A percentile compares a stretch with the other conserved stretches of the same genome.
phyloP scores from a whole-genome alignment of 2,888 invertebrate genomes.

The Drosophila yooni region DNA sequence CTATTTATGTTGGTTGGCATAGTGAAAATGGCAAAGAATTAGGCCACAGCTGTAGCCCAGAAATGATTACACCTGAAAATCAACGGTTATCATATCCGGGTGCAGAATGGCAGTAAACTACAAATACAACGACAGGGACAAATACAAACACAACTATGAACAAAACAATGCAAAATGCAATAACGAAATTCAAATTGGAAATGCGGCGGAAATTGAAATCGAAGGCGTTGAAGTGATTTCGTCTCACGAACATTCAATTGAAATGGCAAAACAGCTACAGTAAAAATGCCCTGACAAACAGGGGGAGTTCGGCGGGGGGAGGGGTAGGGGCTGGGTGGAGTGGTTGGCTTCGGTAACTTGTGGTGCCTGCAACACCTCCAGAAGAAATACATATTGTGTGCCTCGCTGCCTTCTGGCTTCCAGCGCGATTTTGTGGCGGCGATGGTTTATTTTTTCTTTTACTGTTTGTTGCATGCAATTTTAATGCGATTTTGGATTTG shows the following conservation, averaged over 20 bases:
- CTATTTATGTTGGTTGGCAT: slow-evolving; percentile 4
- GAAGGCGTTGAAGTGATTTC: slow-evolving; percentile 81
- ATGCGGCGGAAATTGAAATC: slow-evolving; percentile 78
- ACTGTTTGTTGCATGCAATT: slow-evolving; percentile 69
- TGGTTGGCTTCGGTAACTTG: slow-evolving; percentile 1
- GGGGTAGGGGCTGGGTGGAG: background rate
- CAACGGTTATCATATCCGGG: background rate
- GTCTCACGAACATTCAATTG: slow-evolving; percentile 80
- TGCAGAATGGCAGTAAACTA: slow-evolving; percentile 18
- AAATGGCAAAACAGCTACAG: slow-evolving; percentile 39
- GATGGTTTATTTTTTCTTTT: slow-evolving; percentile 7
- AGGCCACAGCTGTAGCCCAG: slow-evolving; percentile 15
- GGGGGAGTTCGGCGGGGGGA: no score
- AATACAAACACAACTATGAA: background rate
- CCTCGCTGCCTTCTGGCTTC: slow-evolving; percentile 3
- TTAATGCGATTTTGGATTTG: slow-evolving; percentile 79
- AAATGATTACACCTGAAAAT: slow-evolving; percentile 15
- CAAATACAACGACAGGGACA: background rate
- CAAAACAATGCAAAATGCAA: slow-evolving; percentile 59
- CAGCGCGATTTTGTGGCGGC: slow-evolving; percentile 28
- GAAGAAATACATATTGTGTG: slow-evolving; percentile 16
- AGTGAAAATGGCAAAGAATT: background rate
- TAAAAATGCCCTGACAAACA: slow-evolving; percentile 36
- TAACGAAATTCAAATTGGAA: slow-evolving; percentile 70
- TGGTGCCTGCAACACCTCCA: slow-evolving; percentile 13